Evolutionary conservation across 2,113 vertebrate genomes (phyloP), one percentile per base, ranked within the genome.

Genomic region (Oxygymnocypris stewartii): DNA sequence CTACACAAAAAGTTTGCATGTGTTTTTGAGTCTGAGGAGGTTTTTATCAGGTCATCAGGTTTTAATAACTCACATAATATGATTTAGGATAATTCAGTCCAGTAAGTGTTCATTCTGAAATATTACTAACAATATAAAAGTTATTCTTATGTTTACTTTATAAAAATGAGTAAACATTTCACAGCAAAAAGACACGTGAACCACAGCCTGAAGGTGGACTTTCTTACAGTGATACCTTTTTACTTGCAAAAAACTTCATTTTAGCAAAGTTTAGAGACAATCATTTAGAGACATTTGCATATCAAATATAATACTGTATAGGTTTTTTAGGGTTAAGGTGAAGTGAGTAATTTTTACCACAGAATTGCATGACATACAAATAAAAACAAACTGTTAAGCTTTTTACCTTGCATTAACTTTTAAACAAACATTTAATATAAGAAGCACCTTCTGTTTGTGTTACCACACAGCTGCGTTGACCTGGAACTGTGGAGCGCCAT

Each of bases 401-500:
- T 37, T 71, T 73, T 42, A 69, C 65, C 31, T 13, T 14, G n/a
- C 65, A 37, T 10, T 6, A 16, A 35, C 5, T 42, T 47, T 14
- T 75, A 14, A 76, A 47, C 42, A 25, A 25, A 44, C 40, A 13
- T 37, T 23, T 40, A 71, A 9, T 20, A 79, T 79, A 40, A 79
- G 86, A 10, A 79, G 31, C 6, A 61, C 84, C 78, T 89, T 25
- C 89, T 84, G 77, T 23, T 79, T 44, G 25, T 59, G 86, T 73
- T 89, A n/a, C 49, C n/a, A 20, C 87, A 81, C 69, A 95, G 94
- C 92, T 78, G 89, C 89, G 51, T 65, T 88, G 61, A 40, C 86
- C 28, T 94, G 94, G 47, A 92, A 91, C 83, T 88, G 91, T 89
- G 90, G 88, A 10, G 93, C 88, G 84, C 91, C 92, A 88, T 89